Evolutionary conservation across 2,888 invertebrate species (phyloP), one percentile per base, ranked within the genome.

Genomic region (Phyllotreta cruciferae): DNA sequence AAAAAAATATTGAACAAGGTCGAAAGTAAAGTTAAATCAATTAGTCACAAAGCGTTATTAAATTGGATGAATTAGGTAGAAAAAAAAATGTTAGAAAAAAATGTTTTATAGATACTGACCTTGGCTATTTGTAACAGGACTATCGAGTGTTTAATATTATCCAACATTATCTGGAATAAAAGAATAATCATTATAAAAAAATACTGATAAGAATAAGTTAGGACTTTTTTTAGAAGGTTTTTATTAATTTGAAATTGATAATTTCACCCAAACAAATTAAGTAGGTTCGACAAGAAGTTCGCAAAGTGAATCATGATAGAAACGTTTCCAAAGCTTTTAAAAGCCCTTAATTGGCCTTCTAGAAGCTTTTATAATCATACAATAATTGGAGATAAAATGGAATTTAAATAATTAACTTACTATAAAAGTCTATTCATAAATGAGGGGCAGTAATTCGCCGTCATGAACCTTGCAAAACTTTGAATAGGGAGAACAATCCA

Each of bases 111-210:
- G 6, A 60, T 60, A 61, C 69, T 66, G 84, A 94, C 94, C 90
- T 98, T 98, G 73, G 97, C 95, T 81, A 98, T 97, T 88, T 98
- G 98, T 74, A 98, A 87, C 77, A 96, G 89, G 70, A 98, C 96
- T 83, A 98, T 98, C 76, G 97, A 94, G 86, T 98, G 98, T 84
- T 98, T 98, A 71, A 98, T 93, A 75, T 96, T 93, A 83, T 98
- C 97, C 81, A 98, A 87, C 91, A 98, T 94, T 67, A 88, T 89
- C 91, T 95, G 85, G 66, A 24, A 24, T 24, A 24, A 24, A 24
- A 24, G 24, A 24, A 80, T 66, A 71, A 34, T n/a, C 37, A n/a
- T 24, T 24, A 24, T 24, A 24, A 24, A 24, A n/a, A 24, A 24
- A 24, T 24, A 24, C 4, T 4, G 24, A 24, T 4, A 24, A 24